Evolutionary conservation across 2,113 vertebrate species (phyloP).

Genomic region (Embiotoca jacksoni): DNA sequence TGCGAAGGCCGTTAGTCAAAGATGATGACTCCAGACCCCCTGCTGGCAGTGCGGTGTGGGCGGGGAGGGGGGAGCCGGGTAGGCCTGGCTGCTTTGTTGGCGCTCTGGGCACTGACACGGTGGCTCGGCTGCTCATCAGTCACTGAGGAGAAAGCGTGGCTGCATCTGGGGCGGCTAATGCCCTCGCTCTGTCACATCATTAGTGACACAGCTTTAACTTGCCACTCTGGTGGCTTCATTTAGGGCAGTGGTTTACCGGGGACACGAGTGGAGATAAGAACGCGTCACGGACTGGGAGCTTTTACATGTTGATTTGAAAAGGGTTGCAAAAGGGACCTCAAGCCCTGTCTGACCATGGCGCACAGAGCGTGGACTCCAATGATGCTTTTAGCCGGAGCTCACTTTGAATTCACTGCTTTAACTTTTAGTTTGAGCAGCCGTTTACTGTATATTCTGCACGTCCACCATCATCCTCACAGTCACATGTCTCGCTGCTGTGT

Average conservation of each 20-base stretch:
- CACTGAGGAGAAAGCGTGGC: constrained; percentile 45
- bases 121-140: constrained; percentile 66
- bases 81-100: constrained; percentile 51
- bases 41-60: constrained; percentile 50
- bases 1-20: constrained; percentile 70
- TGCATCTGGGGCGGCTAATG: constrained; percentile 66
- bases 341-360: constrained; percentile 50
- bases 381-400: constrained; percentile 43
- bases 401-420: constrained; percentile 50
- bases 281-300: constrained; percentile 24
- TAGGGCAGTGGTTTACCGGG: constrained; percentile 52
- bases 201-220: constrained; percentile 72
- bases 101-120: constrained; percentile 55
- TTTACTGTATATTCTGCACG: constrained; percentile 12
- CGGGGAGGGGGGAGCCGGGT: not conserved
- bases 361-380: constrained; percentile 1
- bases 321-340: constrained; percentile 22
- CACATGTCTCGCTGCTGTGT: constrained; percentile 4
- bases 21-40: constrained; percentile 64
- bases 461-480: constrained; percentile 15
- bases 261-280: constrained; percentile 57
- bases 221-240: constrained; percentile 61
- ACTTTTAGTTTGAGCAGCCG: constrained; percentile 54
- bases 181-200: constrained; percentile 75
- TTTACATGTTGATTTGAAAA: constrained; percentile 64